Base-by-base conservation (phyloP, 2,797 vertebrate species). In the Merluccius polli region DNA sequence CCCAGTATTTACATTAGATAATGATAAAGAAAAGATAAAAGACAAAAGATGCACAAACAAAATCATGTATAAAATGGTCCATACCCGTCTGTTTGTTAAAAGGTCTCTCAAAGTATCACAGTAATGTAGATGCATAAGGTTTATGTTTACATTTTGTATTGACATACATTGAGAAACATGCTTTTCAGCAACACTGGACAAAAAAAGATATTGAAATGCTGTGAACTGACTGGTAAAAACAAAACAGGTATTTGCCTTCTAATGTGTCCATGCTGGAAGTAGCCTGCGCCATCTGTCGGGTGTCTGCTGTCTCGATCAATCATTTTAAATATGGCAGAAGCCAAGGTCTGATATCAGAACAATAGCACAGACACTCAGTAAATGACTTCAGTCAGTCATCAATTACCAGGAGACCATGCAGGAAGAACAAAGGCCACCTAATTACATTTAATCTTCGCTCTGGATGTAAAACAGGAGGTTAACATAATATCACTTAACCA, bases 401-500 rank as follows among this genome's bases (percentile, higher is more conserved):
- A 92, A 89, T 93, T 93, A 90, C 84, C 84, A 81, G 73, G 75
- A 87, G 85, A 83, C 86, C 83, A 81, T 78, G 79, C 82, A 79
- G 85, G 82, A 87, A 84, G 87, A 83, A 93, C 92, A 92, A 92
- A 93, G 89, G 89, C 84, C 79, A 85, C 82, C 89, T 93, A 93
- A 94, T 94, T 93, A 92, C 91, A 89, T 93, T 92, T 92, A 92
- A 93, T 93, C 90, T 90, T 76, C 68, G 79, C 79, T 92, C 82
- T 84, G 88, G 90, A 93, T 93, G 92, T 92, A 92, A 93, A 94
- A 93, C 93, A 93, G 91, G 89, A 92, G 93, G 92, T 93, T 94
- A 94, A 93, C 91, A 93, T 93, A 93, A 93, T 93, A 94, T 94
- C 92, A 93, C 89, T 90, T 93, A 93, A 90, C 89, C 90, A 93